Evolutionary conservation across 2,797 vertebrate genomes (phyloP).

Genomic region (Acanthiza pusilla): DNA sequence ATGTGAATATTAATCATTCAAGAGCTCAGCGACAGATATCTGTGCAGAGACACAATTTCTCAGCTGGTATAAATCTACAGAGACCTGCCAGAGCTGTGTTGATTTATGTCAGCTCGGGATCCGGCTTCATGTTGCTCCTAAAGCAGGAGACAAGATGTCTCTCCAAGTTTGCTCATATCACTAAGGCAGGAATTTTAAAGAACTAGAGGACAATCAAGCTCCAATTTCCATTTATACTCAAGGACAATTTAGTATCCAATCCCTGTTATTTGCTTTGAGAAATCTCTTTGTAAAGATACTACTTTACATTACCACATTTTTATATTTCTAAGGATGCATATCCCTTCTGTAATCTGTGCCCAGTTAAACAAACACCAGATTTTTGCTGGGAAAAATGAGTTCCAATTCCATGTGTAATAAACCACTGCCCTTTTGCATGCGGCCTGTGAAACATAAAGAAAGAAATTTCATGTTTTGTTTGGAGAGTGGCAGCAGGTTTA

Average conservation of each 20-base stretch:
- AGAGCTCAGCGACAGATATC: not conserved
- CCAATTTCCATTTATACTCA: not conserved
- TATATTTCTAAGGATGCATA: not conserved
- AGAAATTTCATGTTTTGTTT: not conserved
- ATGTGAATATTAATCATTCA: constrained; percentile 15
- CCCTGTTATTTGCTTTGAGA: not conserved
- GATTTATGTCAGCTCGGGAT: not conserved
- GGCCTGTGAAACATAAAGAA: not conserved
- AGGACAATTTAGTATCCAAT: not conserved
- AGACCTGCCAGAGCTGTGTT: not conserved
- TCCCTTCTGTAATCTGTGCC: not conserved
- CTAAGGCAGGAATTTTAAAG: not conserved
- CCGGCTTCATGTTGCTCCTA: not conserved
- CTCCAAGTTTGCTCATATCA: not conserved
- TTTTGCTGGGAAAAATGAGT: not conserved
- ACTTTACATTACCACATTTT: not conserved
- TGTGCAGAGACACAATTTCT: not conserved
- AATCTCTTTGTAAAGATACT: not conserved
- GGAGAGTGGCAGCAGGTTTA: not conserved
- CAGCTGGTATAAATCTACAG: constrained; percentile 10
- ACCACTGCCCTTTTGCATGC: not conserved
- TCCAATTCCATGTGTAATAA: not conserved
- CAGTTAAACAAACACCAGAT: not conserved
- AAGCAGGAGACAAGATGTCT: not conserved
- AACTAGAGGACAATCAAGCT: not conserved